Evolutionary conservation across 1,140 invertebrate genomes (phyloP), one percentile per base, ranked within the genome.

Genomic region (Eueides isabella): DNA sequence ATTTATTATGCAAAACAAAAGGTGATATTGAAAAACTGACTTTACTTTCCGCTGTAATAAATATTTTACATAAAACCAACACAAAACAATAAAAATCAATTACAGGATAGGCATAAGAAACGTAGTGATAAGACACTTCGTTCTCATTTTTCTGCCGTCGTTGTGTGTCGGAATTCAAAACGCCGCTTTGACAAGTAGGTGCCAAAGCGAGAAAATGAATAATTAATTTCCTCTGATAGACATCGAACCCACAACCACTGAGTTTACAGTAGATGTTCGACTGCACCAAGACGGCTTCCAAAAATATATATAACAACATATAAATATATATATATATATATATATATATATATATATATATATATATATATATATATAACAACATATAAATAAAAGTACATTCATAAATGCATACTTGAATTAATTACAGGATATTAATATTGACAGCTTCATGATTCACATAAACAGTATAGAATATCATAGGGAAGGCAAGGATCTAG

Each of bases 401-500:
- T 26, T 61, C 0, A 38, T n/a, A n/a, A 28, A 29, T 55, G 6
- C 5, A 61, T 33, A 72, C 61, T 66, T 35, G 30, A 66, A 55
- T 72, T 30, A 61, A 67, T 26, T 35, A 30, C 26, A 67, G 55
- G 29, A 73, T 55, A 38, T 73, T 62, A 44, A 38, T 26, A 11
- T 61, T 63, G 65, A 73, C 62, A 30, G 38, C 44, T 55, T 66
- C 5, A 6, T 66, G 63, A 65, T 5, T 61, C 64, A 73, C 44
- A 55, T 66, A 26, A 55, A 55, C 9, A 6, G 63, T 61, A 16
- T 67, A 67, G 31, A 62, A 73, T 62, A 62, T 62, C 65, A 48
- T 65, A 67, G 71, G 71, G 65, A 30, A n/a, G 61, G 63, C 30
- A 67, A 72, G 71, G 62, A 63, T 63, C 72, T 68, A 74, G 61